Conservation (phyloP, 2,888 invertebrate genomes). For the Phytoseiulus persimilis region DNA sequence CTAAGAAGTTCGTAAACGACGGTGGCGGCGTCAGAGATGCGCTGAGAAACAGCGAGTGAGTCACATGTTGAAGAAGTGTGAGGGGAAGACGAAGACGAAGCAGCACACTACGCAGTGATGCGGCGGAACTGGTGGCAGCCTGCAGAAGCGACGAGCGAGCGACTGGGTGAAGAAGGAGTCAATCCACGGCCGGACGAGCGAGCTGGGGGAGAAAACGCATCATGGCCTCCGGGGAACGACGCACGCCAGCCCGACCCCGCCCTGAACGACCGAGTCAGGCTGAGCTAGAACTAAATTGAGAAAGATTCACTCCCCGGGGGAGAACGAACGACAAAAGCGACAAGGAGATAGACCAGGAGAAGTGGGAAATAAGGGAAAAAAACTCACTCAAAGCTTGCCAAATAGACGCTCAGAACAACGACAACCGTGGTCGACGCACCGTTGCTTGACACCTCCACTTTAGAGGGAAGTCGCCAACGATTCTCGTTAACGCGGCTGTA, state of each 20-base stretch:
- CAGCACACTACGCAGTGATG: neutral
- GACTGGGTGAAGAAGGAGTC: neutral
- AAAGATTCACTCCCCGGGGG: neutral
- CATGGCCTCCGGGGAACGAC: neutral
- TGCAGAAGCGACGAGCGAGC: neutral
- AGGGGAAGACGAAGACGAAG: neutral
- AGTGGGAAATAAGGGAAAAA: neutral
- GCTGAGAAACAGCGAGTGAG: neutral
- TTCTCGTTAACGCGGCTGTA: neutral
- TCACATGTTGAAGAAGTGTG: neutral
- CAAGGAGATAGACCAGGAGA: neutral
- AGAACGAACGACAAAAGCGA: conserved; percentile 5
- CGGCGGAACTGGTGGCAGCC: neutral
- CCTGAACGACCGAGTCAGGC: neutral
- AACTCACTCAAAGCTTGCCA: neutral
- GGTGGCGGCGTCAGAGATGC: neutral
- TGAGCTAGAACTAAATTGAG: neutral
- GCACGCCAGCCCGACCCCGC: neutral
- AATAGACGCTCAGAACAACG: neutral
- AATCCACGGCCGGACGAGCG: neutral
- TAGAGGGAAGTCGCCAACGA: neutral
- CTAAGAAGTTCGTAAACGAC: neutral
- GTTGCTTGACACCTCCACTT: neutral
- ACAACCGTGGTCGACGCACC: neutral
- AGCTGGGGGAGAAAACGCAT: neutral